phyloP scores from a whole-genome alignment of 2,797 vertebrate species.

The Karalla daura region DNA sequence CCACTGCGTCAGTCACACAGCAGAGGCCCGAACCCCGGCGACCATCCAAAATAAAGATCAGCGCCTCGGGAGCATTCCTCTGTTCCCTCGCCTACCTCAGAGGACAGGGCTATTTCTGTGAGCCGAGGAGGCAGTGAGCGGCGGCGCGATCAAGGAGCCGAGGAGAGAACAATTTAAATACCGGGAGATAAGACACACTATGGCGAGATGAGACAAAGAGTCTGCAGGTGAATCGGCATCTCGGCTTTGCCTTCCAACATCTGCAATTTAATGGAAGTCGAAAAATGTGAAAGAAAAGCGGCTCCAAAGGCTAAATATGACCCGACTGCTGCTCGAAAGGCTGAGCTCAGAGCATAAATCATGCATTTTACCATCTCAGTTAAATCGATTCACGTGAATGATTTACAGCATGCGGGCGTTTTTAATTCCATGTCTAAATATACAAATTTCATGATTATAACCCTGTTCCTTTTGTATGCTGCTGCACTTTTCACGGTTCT shows the following conservation, averaged over 20 bases:
- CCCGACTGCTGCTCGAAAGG: background rate
- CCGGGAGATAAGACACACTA: slow-evolving; percentile 17
- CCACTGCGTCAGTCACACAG: slow-evolving; percentile 42
- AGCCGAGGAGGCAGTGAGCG: slow-evolving; percentile 55
- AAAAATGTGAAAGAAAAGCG: background rate
- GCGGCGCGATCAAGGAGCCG: slow-evolving; percentile 19
- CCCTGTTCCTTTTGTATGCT: background rate
- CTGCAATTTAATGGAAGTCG: slow-evolving; percentile 2
- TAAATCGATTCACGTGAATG: background rate
- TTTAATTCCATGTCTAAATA: background rate
- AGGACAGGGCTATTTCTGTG: slow-evolving; percentile 62
- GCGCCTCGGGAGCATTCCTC: slow-evolving; percentile 54
- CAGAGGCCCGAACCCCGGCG: slow-evolving; percentile 45
- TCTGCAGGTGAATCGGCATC: slow-evolving; percentile 23
- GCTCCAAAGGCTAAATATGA: background rate
- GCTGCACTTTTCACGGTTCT: background rate
- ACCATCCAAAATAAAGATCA: slow-evolving; percentile 58
- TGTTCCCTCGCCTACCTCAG: slow-evolving; percentile 43
- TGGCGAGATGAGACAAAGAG: slow-evolving; percentile 27
- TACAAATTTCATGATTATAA: background rate
- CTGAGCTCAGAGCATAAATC: background rate
- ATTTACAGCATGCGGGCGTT: background rate
- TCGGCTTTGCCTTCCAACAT: slow-evolving; percentile 7
- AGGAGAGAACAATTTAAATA: slow-evolving; percentile 41
- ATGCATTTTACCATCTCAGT: background rate